Percentiles rank a stretch among this genome's conserved stretches.
Evolutionary conservation across 2,888 invertebrate genomes (phyloP).

Genomic region (Chesias legatella): DNA sequence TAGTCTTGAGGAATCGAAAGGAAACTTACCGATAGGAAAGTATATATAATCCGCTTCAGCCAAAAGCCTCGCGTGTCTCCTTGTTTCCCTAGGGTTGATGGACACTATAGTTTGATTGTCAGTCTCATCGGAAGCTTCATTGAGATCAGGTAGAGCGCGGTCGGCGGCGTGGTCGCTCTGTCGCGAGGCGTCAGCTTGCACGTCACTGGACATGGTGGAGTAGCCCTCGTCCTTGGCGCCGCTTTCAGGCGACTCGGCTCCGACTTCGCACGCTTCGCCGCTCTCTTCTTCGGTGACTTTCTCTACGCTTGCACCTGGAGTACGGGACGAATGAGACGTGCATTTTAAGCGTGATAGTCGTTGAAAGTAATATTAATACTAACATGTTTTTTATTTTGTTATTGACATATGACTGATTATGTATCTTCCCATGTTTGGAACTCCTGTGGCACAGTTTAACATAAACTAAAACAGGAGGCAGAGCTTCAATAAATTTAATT

Average conservation of each 20-base stretch:
- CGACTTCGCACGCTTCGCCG: conserved; percentile 83
- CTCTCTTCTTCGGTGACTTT: conserved; percentile 67
- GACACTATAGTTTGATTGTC: conserved; percentile 81
- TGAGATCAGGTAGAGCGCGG: conserved; percentile 84
- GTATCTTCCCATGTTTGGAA: too few relatives aligned
- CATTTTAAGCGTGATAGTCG: background rate
- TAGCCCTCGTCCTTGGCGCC: conserved; percentile 90
- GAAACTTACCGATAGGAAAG: conserved; percentile 76
- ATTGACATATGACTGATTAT: too few relatives aligned
- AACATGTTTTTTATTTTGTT: too few relatives aligned
- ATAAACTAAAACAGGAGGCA: too few relatives aligned
- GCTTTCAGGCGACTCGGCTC: conserved; percentile 87
- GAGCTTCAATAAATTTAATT: too few relatives aligned
- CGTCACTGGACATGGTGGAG: conserved; percentile 91
- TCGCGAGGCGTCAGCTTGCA: conserved; percentile 85
- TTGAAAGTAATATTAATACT: too few relatives aligned
- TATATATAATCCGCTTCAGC: conserved; percentile 84
- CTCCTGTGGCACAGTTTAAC: too few relatives aligned
- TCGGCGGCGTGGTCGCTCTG: conserved; percentile 79
- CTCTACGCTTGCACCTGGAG: conserved; percentile 55
- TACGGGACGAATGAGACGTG: background rate
- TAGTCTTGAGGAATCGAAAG: too few relatives aligned
- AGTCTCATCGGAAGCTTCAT: conserved; percentile 87
- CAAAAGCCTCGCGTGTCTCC: conserved; percentile 79
- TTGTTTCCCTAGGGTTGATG: conserved; percentile 70